Percentiles rank a stretch among this genome's conserved stretches.
phyloP scores from a whole-genome alignment of 1,140 invertebrate genomes.

The Nilaparvata lugens region DNA sequence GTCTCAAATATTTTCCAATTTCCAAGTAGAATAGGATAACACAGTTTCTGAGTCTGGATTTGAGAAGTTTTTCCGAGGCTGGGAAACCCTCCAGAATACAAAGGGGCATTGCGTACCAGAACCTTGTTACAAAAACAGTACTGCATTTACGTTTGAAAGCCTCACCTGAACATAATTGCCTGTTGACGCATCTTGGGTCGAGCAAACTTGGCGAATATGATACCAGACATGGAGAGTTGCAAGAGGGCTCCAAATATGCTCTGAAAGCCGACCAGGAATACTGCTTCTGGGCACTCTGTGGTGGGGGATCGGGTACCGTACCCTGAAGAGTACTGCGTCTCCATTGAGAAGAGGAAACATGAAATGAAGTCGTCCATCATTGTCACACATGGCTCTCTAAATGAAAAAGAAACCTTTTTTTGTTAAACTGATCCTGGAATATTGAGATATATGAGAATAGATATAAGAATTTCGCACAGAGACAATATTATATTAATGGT shows the following conservation, averaged over 20 bases:
- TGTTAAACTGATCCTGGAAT: too few relatives aligned
- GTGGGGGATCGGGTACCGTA: constrained; percentile 51
- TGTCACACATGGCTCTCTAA: constrained; percentile 39
- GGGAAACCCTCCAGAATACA: too few relatives aligned
- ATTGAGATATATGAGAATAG: too few relatives aligned
- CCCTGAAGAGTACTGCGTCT: constrained; percentile 53
- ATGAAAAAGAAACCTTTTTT: not conserved
- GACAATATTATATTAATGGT: too few relatives aligned
- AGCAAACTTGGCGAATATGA: constrained; percentile 57
- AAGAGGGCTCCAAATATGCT: constrained; percentile 53
- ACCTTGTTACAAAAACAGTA: not conserved
- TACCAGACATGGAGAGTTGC: constrained; percentile 45
- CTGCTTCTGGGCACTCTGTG: constrained; percentile 55
- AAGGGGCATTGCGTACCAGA: not conserved
- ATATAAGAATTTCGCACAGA: too few relatives aligned
- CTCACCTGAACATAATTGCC: constrained; percentile 53
- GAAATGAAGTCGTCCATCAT: constrained; percentile 48
- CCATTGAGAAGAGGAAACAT: constrained; percentile 51
- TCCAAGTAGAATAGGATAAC: too few relatives aligned
- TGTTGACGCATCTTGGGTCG: constrained; percentile 56
- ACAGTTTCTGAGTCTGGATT: too few relatives aligned
- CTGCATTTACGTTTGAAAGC: not conserved
- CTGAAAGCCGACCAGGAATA: constrained; percentile 59
- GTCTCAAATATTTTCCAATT: too few relatives aligned
- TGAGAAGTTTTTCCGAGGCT: too few relatives aligned